phyloP scores from a whole-genome alignment of 1,140 invertebrate genomes.

The Drosophila nigrodunni region DNA sequence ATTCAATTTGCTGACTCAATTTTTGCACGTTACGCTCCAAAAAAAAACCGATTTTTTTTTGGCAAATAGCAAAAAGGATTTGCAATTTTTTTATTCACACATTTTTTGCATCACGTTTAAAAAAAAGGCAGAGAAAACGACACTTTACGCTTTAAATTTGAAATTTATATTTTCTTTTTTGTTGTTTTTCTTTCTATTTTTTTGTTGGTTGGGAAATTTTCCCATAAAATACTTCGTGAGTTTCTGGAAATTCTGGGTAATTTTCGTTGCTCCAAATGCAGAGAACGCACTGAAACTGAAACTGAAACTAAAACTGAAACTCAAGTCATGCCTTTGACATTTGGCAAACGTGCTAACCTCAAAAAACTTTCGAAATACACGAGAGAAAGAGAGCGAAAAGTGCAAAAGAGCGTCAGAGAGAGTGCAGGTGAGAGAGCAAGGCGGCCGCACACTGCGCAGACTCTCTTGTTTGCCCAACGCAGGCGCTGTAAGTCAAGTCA shows the following conservation, averaged over 20 bases:
- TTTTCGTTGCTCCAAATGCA: conserved; percentile 49
- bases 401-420: conserved; percentile 1
- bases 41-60: conserved; percentile 1
- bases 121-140: no score
- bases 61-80: conserved; percentile 2
- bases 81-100: conserved; percentile 5
- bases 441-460: background rate
- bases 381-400: conserved; percentile 10
- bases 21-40: conserved; percentile 20
- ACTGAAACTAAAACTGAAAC: conserved; percentile 53
- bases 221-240: conserved; percentile 17
- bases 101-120: no score
- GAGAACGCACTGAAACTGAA: conserved; percentile 74
- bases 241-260: conserved; percentile 25
- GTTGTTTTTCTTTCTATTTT: conserved; percentile 2
- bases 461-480: no score
- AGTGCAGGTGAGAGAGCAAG: background rate
- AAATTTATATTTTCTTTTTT: no score
- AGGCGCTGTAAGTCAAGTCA: no score
- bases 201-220: background rate
- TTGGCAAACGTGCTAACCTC: conserved; percentile 51
- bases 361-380: conserved; percentile 1
- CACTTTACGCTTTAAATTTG: no score
- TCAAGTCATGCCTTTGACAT: conserved; percentile 63
- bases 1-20: conserved; percentile 46